These are phyloP conservation scores for Calyptomena viridis DNA, from an alignment of 2,113 vertebrate genomes.

Conservation along the genomic window DNA sequence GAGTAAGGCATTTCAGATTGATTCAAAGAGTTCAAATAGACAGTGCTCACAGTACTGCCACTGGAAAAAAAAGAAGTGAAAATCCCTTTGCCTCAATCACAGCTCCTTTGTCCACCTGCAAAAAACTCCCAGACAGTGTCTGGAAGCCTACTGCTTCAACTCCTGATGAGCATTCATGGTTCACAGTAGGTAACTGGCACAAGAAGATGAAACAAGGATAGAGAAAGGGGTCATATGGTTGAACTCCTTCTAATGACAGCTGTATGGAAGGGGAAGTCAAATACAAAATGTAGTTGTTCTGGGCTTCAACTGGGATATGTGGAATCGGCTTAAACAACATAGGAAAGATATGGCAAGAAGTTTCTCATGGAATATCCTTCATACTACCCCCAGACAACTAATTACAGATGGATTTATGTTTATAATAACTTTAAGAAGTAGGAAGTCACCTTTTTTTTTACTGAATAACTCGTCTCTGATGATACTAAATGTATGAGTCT, in stretches of 20 bases:
- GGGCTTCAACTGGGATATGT: background rate
- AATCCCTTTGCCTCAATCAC: slow-evolving; percentile 44
- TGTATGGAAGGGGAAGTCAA: background rate
- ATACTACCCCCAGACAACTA: background rate
- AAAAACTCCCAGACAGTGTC: background rate
- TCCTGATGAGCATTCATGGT: slow-evolving; percentile 38
- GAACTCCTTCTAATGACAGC: background rate
- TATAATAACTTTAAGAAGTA: background rate
- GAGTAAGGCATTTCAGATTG: background rate
- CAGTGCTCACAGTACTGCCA: background rate
- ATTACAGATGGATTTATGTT: background rate
- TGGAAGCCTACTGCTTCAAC: slow-evolving; percentile 5
- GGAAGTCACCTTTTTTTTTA: background rate
- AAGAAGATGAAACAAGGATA: background rate
- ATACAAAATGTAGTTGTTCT: background rate
- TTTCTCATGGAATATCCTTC: background rate
- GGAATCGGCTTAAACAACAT: background rate
- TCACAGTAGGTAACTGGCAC: slow-evolving; percentile 23
- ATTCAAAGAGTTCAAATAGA: slow-evolving; percentile 26
- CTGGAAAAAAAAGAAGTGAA: background rate
- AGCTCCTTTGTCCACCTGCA: slow-evolving; percentile 54
- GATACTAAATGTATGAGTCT: background rate
- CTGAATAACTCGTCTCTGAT: background rate
- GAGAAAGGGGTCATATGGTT: background rate
- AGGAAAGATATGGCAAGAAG: background rate